phyloP scores from a whole-genome alignment of 2,113 vertebrate species.

The Centropristis striata region DNA sequence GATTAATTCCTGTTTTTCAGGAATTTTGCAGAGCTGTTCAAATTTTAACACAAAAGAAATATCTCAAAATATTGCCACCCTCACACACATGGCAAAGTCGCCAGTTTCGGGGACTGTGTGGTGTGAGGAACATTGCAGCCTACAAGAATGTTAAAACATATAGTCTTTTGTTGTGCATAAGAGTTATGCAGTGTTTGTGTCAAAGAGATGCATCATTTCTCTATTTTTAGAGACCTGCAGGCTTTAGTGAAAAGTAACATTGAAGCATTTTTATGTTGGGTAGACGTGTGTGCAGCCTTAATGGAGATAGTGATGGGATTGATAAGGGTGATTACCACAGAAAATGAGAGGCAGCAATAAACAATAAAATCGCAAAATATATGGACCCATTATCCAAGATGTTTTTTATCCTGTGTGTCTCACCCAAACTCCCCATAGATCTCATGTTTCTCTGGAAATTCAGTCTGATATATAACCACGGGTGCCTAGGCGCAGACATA shows the following conservation, averaged over 20 bases:
- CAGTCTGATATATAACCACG: background rate
- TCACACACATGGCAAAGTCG: background rate
- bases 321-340: slow-evolving; percentile 31
- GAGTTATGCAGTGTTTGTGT: background rate
- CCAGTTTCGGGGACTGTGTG: background rate
- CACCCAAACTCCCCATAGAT: background rate
- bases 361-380: slow-evolving; percentile 14
- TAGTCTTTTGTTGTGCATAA: slow-evolving; percentile 6
- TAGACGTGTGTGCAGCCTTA: slow-evolving; percentile 22
- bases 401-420: background rate
- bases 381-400: background rate
- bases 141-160: slow-evolving; percentile 16
- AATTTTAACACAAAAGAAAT: background rate
- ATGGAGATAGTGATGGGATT: slow-evolving; percentile 22
- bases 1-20: background rate
- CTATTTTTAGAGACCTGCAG: slow-evolving; percentile 51
- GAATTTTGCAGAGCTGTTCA: too few species aligned
- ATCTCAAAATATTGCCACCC: background rate
- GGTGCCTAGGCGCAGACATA: background rate
- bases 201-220: slow-evolving; percentile 34
- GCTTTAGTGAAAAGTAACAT: slow-evolving; percentile 35
- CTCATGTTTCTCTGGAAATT: background rate
- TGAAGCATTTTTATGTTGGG: slow-evolving; percentile 31
- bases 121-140: background rate
- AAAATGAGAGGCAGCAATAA: slow-evolving; percentile 35